Conservation (phyloP, 2,113 vertebrate species). For the Bothrops jararaca region DNA sequence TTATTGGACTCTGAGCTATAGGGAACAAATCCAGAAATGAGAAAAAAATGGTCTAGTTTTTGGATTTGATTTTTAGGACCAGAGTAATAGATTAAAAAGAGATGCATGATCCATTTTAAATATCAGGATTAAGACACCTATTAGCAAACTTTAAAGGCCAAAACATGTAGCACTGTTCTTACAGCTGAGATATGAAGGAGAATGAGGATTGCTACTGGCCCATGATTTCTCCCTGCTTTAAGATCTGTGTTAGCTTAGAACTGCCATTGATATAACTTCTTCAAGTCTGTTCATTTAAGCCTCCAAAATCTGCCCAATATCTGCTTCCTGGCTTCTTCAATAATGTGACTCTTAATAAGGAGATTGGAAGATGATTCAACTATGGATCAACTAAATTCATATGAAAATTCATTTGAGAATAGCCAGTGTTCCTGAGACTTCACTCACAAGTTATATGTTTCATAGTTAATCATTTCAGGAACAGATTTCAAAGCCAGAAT, state of each 20-base stretch:
- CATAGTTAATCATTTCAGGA: background rate
- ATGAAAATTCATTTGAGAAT: background rate
- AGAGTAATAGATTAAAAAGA: background rate
- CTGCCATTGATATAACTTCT: background rate
- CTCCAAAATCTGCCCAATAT: background rate
- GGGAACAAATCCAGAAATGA: background rate
- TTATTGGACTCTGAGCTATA: background rate
- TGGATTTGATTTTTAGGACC: background rate
- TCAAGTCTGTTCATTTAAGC: background rate
- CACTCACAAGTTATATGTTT: background rate
- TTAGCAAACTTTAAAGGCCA: background rate
- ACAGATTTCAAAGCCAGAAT: background rate
- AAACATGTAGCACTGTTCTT: background rate
- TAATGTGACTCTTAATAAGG: background rate
- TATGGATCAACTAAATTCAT: too few species aligned
- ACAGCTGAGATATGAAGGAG: background rate
- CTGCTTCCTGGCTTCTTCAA: background rate
- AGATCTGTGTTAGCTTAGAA: background rate
- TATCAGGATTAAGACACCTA: background rate
- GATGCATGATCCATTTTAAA: background rate
- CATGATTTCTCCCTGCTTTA: background rate
- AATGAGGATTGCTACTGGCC: background rate
- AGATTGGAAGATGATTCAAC: background rate
- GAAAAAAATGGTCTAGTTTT: background rate
- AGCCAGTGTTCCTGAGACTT: background rate